Evolutionary conservation across 2,113 vertebrate genomes (phyloP), one percentile per base, ranked within the genome.

Genomic region (Prionailurus viverrinus): DNA sequence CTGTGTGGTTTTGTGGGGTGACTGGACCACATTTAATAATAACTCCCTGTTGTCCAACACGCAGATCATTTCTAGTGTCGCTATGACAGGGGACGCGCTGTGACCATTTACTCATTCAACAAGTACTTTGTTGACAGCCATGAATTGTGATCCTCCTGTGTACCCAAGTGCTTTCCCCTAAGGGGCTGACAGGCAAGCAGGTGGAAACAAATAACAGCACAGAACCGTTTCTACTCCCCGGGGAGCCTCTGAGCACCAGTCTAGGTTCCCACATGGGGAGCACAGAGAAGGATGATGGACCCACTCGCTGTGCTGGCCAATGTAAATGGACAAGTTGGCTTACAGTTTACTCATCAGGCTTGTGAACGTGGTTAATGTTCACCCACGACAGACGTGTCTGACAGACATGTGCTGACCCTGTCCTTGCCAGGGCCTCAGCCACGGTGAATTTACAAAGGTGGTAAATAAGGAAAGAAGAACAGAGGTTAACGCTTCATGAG

Each of bases 71-170:
- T 45, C 36, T 74, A 81, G 53, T 16, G 58, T 82, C 7, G 8
- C 31, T 21, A 0, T 63, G 18, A 61, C 76, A 18, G 15, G 27
- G 33, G 66, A 27, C 27, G 36, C 0, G 0, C 2, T 0, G 9
- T 31, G 65, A 65, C 31, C 23, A 4, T n/a, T 61, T 63, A 51
- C 10, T 76, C 71, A 71, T 83, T 81, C 78, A 41, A 68, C 65
- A 89, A 11, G n/a, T 86, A 86, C 76, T 96, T 97, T n/a, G 79
- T 41, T 79, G 69, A 89, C 79, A 86, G 3, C 66, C 23, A 8
- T 33, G 23, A 48, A 13, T 0, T 23, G 58, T 5, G 14, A 58
- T 63, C 48, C 65, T 58, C 45, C 15, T 33, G 0, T 3, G 48
- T 14, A 33, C 14, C 36, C 1, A 61, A 51, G 31, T 11, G 19